phyloP scores from a whole-genome alignment of 2,888 invertebrate species.

The Lasioglossum lativentre region DNA sequence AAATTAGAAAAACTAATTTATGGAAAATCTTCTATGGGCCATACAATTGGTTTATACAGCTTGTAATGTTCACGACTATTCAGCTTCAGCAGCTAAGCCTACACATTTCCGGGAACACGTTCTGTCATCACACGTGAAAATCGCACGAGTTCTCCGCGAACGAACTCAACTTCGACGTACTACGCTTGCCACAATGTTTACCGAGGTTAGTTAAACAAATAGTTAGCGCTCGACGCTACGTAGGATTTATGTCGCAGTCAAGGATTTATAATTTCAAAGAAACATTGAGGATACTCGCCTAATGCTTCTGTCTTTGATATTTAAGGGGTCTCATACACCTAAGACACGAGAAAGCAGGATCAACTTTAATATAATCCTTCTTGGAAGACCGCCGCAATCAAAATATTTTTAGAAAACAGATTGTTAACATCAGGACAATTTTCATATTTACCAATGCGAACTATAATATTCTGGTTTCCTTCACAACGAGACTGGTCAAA shows the following conservation, averaged over 20 bases:
- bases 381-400: too few relatives aligned
- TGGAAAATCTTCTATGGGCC: neutral
- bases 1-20: neutral
- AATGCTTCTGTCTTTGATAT: neutral
- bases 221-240: neutral
- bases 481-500: neutral
- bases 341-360: neutral
- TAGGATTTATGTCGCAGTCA: neutral
- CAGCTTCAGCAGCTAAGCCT: neutral
- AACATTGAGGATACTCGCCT: neutral
- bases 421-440: too few relatives aligned
- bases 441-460: neutral
- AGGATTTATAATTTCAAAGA: slow-evolving; percentile 6
- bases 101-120: neutral
- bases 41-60: neutral
- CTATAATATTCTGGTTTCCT: neutral
- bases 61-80: neutral
- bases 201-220: neutral
- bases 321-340: neutral
- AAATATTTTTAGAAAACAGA: too few relatives aligned
- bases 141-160: neutral
- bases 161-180: neutral
- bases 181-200: slow-evolving; percentile 2
- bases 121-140: neutral
- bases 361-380: neutral